Evolutionary conservation across 2,888 invertebrate species (phyloP).

Genomic region (Plebejus anna): DNA sequence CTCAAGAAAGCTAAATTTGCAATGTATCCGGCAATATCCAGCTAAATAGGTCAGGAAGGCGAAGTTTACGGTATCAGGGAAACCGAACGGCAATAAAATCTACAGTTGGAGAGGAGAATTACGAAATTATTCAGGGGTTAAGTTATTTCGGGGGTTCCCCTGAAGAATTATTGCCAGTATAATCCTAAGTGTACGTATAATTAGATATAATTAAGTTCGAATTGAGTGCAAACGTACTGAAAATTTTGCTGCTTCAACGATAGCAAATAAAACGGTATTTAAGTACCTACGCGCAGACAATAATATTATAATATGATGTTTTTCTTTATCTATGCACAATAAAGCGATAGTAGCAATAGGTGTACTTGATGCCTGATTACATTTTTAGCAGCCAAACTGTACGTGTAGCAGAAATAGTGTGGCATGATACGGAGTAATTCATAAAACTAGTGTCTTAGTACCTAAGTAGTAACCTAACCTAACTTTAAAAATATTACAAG

Average conservation of each 20-base stretch:
- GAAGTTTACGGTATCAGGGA: slow-evolving; percentile 73
- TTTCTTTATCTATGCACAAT: too few species aligned
- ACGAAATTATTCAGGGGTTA: slow-evolving; percentile 62
- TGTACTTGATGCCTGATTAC: too few species aligned
- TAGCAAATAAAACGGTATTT: background rate
- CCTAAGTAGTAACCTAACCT: too few species aligned
- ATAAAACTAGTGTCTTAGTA: too few species aligned
- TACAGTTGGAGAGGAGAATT: slow-evolving; percentile 57
- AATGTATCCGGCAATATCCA: slow-evolving; percentile 65
- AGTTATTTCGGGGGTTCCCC: slow-evolving; percentile 37
- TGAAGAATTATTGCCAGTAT: slow-evolving; percentile 25
- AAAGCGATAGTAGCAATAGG: too few species aligned
- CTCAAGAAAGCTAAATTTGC: slow-evolving; percentile 57
- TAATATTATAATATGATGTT: too few species aligned
- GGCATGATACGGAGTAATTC: too few species aligned
- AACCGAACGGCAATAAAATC: slow-evolving; percentile 70
- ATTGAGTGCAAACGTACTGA: slow-evolving; percentile 19
- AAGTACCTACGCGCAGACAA: too few species aligned
- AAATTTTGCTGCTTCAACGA: background rate
- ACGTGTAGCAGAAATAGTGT: too few species aligned
- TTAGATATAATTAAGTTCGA: slow-evolving; percentile 20
- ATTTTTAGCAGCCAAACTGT: too few species aligned
- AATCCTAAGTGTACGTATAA: slow-evolving; percentile 20
- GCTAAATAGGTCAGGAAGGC: slow-evolving; percentile 78
- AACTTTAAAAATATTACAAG: too few species aligned